Base-by-base conservation (phyloP, 2,113 vertebrate genomes). In the human (Homo sapiens) region DNA sequence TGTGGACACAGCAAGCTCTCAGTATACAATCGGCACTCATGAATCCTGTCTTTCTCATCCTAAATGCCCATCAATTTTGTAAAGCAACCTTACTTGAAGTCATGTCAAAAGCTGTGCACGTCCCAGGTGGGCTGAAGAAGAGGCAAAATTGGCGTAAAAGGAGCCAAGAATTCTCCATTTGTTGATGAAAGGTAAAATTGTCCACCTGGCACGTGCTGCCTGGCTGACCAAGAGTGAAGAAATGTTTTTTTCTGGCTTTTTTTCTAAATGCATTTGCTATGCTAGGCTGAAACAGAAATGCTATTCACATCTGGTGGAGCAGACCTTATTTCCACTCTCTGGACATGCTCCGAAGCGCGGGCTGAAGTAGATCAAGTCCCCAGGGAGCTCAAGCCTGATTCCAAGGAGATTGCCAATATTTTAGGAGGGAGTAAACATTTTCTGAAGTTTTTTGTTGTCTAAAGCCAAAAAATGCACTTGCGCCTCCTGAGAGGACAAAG, bases 131-230 rank as follows among this genome's bases (percentile, higher is more conserved):
- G 97, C 96, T 50, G 8, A n/a, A 16, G 89, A 75, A 89, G 93
- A 94, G 61, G 89, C 48, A 70, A 84, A 57, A 55, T 1, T 5
- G 89, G 72, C 16, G 25, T 57, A 16, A 57, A 79, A 38, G 12
- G 96, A 98, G 97, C 98, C 97, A 96, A 85, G 94, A 90, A 40
- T 72, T 10, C 50, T 45, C 87, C 87, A 20, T 35, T 73, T 94
- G 92, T 73, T 90, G 98, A 90, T 96, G 97, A 85, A 94, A 97
- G 96, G 95, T 55, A 40, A 68, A 90, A 68, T 97, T 52, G 25
- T 18, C 1, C 88, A 72, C 80, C 89, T 76, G 97, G 98, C 75
- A 20, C 57, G 16, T 5, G 1, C 48, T 0, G 43, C 7, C 12
- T 23, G 3, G 72, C 86, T 0, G 35, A 4, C 93, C 10, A 0